Percentiles rank a stretch among this genome's conserved stretches.
These are phyloP conservation scores for Apus apus DNA, from an alignment of 2,113 vertebrate genomes.

Conservation along the genomic window DNA sequence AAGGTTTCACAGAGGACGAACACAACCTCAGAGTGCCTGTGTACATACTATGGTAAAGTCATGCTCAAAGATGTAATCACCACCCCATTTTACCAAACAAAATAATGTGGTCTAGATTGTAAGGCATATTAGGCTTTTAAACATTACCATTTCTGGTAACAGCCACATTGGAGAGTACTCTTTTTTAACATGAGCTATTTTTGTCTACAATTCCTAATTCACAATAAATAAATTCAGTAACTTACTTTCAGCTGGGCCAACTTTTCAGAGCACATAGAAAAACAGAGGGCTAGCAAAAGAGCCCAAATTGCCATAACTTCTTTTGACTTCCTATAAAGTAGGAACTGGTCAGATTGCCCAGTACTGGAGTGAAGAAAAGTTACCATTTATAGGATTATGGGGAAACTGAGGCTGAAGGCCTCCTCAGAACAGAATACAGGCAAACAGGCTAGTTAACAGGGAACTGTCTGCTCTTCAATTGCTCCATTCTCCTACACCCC, in stretches of 20 bases:
- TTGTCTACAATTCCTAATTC: neutral
- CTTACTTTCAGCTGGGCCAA: neutral
- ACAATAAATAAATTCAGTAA: neutral
- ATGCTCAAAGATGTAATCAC: neutral
- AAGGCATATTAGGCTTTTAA: neutral
- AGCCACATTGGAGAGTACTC: neutral
- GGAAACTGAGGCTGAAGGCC: neutral
- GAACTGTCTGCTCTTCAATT: neutral
- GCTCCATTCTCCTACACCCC: neutral
- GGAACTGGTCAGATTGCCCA: neutral
- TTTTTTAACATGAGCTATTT: neutral
- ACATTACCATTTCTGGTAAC: neutral
- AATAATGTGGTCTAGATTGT: neutral
- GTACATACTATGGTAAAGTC: neutral
- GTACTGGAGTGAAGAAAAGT: neutral
- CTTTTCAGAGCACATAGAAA: neutral
- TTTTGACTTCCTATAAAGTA: neutral
- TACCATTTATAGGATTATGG: neutral
- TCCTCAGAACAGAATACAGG: neutral
- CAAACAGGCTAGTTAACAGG: neutral
- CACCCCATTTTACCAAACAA: neutral
- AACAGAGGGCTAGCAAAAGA: neutral
- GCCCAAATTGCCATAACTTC: neutral
- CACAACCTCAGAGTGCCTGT: neutral
- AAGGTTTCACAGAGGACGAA: neutral